Base-by-base conservation (phyloP, 2,888 invertebrate genomes). In the Sericinus montela region DNA sequence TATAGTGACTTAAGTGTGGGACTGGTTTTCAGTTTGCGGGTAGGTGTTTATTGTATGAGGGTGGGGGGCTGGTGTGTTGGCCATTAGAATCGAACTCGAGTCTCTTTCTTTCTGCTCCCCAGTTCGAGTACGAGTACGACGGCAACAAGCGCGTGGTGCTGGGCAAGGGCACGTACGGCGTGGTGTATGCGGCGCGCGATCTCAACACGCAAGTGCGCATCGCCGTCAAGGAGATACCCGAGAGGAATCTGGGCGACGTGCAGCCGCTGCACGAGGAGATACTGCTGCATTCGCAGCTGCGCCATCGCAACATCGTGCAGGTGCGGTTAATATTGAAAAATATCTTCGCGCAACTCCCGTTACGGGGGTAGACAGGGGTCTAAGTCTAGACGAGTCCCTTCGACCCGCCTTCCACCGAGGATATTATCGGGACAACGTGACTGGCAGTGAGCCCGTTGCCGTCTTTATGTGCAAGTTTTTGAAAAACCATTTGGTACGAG, bases 221-320 rank as follows among this genome's bases (percentile, higher is more conserved):
- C 60, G 99, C 99, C 1, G 97, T 99, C 13, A 99, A 99, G 79
- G 99, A 99, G 90, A 97, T 99, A 54, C 98, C 98, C 0, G 99
- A 99, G 80, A 95, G 95, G 75, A 97, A 97, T 80, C 91, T 97
- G 1, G 97, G 98, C 0, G 97, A 98, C 67, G 98, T 99, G 0
- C 99, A 99, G 76, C 99, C 99, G 0, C 83, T 99, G 58, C 99
- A 99, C 75, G 99, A 99, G 82, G 99, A 99, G 90, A 99, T 99
- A 55, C 93, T 97, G 72, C 90, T 99, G 49, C 99, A 99, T 80
- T 98, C 98, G 11, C 97, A 98, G 71, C 85, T 99, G 47, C 90
- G 97, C 1, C 98, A 99, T 79, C 91, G 97, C 71, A 99, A 99
- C 85, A 99, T 99, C 69, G 99, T 99, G 0, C 96, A 97, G 84